phyloP scores from a whole-genome alignment of 2,888 invertebrate genomes.

The Adela reaumurella region DNA sequence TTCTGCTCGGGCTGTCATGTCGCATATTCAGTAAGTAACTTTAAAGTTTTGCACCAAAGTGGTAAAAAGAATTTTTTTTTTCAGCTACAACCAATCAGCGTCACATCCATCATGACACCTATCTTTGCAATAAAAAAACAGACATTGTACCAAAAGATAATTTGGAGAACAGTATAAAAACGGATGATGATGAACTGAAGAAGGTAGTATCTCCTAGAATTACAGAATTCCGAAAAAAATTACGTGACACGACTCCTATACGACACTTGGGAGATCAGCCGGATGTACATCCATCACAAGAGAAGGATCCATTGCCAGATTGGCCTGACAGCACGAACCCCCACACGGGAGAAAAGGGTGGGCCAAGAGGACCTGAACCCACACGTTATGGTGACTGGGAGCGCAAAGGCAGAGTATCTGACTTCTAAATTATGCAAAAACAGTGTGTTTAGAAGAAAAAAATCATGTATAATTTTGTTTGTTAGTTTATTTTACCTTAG shows the following conservation, averaged over 20 bases:
- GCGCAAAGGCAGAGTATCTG: constrained; percentile 92
- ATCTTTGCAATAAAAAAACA: too few relatives aligned
- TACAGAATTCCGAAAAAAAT: constrained; percentile 70
- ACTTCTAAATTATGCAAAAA: constrained; percentile 70
- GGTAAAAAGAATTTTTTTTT: too few relatives aligned
- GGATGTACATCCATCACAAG: constrained; percentile 68
- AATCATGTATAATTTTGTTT: not conserved
- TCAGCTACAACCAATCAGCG: too few relatives aligned
- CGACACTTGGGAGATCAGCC: constrained; percentile 75
- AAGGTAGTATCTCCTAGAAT: constrained; percentile 40
- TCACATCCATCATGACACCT: too few relatives aligned
- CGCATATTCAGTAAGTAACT: too few relatives aligned
- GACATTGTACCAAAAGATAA: too few relatives aligned
- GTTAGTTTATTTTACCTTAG: too few relatives aligned
- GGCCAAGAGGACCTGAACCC: constrained; percentile 96
- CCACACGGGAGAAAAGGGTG: constrained; percentile 90
- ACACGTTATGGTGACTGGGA: constrained; percentile 99
- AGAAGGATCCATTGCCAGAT: constrained; percentile 77
- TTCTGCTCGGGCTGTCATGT: too few relatives aligned
- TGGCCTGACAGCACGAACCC: constrained; percentile 91
- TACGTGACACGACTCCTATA: constrained; percentile 65
- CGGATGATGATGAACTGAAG: constrained; percentile 17
- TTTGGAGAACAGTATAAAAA: too few relatives aligned
- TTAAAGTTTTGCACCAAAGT: too few relatives aligned
- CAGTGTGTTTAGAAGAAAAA: not conserved